Evolutionary conservation across 64 coral and sea anemone species (phyloP).

Genomic region (Hydrozoanthus tunicans): DNA sequence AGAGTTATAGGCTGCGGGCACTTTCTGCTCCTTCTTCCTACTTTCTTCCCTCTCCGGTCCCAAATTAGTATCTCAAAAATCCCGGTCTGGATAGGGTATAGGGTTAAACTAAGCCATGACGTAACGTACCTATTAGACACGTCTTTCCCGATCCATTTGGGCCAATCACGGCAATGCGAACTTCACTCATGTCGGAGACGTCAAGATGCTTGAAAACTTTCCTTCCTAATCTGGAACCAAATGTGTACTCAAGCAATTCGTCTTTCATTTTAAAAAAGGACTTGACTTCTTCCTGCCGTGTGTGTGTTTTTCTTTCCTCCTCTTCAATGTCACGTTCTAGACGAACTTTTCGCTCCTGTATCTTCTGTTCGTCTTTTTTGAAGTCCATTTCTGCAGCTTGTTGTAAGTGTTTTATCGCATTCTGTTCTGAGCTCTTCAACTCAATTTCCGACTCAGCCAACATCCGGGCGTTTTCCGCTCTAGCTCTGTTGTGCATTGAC

Average conservation of each 20-base stretch:
- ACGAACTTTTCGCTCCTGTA: background rate
- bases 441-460: background rate
- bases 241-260: background rate
- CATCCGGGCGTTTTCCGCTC: background rate
- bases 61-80: too few relatives aligned
- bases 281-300: background rate
- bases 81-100: background rate
- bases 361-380: constrained; percentile 20
- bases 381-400: background rate
- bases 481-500: background rate
- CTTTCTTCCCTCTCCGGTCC: too few relatives aligned
- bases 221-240: constrained; percentile 30
- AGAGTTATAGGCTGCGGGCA: too few relatives aligned
- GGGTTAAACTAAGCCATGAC: too few relatives aligned
- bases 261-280: background rate
- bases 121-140: constrained; percentile 34
- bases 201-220: constrained; percentile 1
- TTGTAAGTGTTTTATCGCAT: background rate
- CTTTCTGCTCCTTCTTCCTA: too few relatives aligned
- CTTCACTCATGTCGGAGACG: constrained; percentile 21
- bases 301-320: background rate
- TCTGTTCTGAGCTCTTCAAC: background rate
- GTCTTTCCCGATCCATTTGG: constrained; percentile 46
- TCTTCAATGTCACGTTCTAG: background rate
- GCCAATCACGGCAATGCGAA: constrained; percentile 39